Conservation (phyloP, 2,113 vertebrate genomes). For the Leucosticte australis region DNA sequence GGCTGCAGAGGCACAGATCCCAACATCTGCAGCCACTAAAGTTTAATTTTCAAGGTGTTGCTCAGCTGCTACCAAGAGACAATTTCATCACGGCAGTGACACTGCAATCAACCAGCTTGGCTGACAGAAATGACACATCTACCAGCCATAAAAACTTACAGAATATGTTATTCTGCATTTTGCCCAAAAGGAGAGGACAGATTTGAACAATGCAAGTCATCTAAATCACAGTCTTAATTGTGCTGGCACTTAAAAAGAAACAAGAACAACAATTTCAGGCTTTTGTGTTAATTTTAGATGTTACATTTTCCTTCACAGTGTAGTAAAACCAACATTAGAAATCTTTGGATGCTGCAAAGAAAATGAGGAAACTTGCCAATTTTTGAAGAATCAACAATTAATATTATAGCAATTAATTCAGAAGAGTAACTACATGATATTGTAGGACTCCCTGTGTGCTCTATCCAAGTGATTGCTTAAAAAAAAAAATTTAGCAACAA, state of each 20-base stretch:
- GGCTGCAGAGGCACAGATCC: not conserved
- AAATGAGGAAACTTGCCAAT: not conserved
- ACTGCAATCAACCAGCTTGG: not conserved
- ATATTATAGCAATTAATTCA: not conserved
- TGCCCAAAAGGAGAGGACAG: not conserved
- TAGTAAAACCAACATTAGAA: not conserved
- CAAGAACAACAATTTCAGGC: not conserved
- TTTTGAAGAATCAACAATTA: not conserved
- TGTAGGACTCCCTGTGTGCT: not conserved
- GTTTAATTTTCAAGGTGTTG: not conserved
- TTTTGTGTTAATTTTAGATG: not conserved
- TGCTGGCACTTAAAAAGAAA: not conserved
- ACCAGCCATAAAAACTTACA: not conserved
- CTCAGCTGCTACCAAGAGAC: not conserved
- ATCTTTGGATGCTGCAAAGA: not conserved
- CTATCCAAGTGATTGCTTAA: not conserved
- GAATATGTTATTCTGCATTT: fast-evolving
- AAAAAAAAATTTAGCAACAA: not conserved
- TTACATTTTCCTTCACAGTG: not conserved
- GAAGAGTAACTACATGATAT: not conserved
- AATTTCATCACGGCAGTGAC: not conserved
- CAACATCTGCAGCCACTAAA: not conserved
- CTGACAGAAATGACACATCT: fast-evolving
- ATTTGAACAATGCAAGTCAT: not conserved
- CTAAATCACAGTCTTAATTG: not conserved